A percentile compares a stretch with the other conserved stretches of the same genome.
phyloP scores from a whole-genome alignment of 2,113 vertebrate genomes.

The Ariopsis seemanni region DNA sequence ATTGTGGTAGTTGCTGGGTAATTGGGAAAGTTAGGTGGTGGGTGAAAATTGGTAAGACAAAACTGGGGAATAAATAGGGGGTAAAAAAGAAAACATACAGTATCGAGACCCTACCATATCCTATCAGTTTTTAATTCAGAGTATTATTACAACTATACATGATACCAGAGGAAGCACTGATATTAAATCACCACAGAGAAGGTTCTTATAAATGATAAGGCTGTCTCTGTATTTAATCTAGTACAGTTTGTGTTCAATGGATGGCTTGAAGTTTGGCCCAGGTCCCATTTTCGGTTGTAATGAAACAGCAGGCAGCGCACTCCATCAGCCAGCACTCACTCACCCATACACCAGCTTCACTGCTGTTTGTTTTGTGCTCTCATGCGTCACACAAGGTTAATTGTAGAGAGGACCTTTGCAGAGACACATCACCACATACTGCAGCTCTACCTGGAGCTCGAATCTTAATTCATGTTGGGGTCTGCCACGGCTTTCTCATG shows the following conservation, averaged over 20 bases:
- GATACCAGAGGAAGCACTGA: background rate
- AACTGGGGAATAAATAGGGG: background rate
- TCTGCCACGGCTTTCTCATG: conserved; percentile 5
- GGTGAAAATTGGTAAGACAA: background rate
- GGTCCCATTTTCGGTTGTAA: background rate
- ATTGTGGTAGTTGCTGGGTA: background rate
- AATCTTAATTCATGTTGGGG: conserved; percentile 23
- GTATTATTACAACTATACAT: background rate
- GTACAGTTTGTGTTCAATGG: background rate
- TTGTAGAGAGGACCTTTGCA: conserved; percentile 67
- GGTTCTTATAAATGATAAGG: background rate
- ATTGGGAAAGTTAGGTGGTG: background rate
- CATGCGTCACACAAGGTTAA: conserved; percentile 67
- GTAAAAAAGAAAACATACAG: too few relatives aligned
- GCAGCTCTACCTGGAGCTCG: background rate
- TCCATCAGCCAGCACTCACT: conserved; percentile 22
- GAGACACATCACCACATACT: conserved; percentile 57
- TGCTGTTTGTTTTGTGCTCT: conserved; percentile 61
- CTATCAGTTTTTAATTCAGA: background rate
- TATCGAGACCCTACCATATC: background rate
- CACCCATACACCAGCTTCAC: conserved; percentile 25
- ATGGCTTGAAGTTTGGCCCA: conserved; percentile 18
- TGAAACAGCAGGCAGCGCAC: conserved; percentile 13
- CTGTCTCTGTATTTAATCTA: background rate
- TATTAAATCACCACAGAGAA: background rate